Conservation (phyloP, 2,888 invertebrate species). For the Scaptomyza caliginosa region DNA sequence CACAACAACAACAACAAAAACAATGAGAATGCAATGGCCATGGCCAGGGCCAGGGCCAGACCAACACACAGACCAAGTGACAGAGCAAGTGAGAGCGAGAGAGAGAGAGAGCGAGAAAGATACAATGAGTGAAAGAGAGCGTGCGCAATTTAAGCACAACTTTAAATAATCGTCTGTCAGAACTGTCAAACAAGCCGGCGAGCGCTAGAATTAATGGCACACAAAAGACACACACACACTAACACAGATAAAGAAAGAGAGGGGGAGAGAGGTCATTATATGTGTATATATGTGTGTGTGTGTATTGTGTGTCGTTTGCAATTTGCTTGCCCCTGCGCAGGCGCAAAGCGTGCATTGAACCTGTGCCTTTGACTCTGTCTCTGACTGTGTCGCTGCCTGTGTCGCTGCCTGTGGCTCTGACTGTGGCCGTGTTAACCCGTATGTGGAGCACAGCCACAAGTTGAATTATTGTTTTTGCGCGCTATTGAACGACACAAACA, state of each 20-base stretch:
- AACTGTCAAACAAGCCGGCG: slow-evolving; percentile 85
- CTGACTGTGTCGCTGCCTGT: slow-evolving; percentile 5
- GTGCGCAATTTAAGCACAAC: slow-evolving; percentile 81
- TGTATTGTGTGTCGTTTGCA: slow-evolving; percentile 46
- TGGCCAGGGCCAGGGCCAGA: slow-evolving; percentile 48
- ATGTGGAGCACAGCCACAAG: slow-evolving; percentile 78
- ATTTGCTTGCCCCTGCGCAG: slow-evolving; percentile 75
- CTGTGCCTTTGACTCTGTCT: slow-evolving; percentile 47
- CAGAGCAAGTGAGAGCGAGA: slow-evolving; percentile 6
- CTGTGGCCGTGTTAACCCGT: slow-evolving; percentile 23
- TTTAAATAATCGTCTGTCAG: slow-evolving; percentile 85
- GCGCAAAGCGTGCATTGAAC: slow-evolving; percentile 79
- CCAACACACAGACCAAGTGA: slow-evolving; percentile 10
- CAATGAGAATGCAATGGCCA: slow-evolving; percentile 43
- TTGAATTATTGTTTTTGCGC: slow-evolving; percentile 75
- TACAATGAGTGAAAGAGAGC: slow-evolving; percentile 22
- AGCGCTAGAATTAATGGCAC: slow-evolving; percentile 84
- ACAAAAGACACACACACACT: slow-evolving; percentile 29
- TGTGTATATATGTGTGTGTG: slow-evolving; percentile 23
- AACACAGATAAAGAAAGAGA: slow-evolving; percentile 11
- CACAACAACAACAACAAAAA: slow-evolving; percentile 39
- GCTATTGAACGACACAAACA: slow-evolving; percentile 21
- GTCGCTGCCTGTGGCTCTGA: neutral
- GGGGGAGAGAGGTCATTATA: slow-evolving; percentile 12
- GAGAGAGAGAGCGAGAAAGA: slow-evolving; percentile 33